Conservation (phyloP, 2,888 invertebrate species). For the Pharmacophagus antenor region DNA sequence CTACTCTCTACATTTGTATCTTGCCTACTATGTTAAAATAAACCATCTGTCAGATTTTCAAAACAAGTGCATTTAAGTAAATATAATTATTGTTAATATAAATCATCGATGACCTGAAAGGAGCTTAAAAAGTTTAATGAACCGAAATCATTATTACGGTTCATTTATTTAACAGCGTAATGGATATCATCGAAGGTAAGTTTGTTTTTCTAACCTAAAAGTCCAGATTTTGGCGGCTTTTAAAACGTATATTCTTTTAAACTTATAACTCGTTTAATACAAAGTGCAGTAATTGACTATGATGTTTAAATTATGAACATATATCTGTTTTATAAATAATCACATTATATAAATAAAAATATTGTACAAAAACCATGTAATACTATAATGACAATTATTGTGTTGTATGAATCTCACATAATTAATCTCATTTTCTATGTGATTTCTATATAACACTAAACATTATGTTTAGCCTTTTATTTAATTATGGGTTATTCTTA, state of each 20-base stretch:
- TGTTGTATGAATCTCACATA: no score
- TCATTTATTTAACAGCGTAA: slow-evolving; percentile 33
- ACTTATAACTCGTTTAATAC: not conserved
- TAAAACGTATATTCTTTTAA: not conserved
- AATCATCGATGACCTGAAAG: not conserved
- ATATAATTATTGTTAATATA: not conserved
- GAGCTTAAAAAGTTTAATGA: slow-evolving; percentile 11
- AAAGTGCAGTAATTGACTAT: not conserved
- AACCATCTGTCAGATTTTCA: slow-evolving; percentile 15
- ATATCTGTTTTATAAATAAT: not conserved
- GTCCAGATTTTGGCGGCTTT: slow-evolving; percentile 38
- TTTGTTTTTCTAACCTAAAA: slow-evolving; percentile 41
- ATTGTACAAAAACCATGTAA: no score
- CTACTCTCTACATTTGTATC: not conserved
- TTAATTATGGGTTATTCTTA: no score
- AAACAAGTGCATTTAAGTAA: slow-evolving; percentile 11
- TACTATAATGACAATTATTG: no score
- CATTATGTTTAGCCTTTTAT: no score
- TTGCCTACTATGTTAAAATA: not conserved
- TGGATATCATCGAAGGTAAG: slow-evolving; percentile 72
- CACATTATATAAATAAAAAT: no score
- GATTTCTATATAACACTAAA: no score
- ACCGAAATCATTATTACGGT: not conserved
- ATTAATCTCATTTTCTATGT: no score
- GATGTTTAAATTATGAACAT: not conserved